Percentiles rank a stretch among this genome's conserved stretches.
phyloP scores from a whole-genome alignment of 2,888 invertebrate genomes.

The Polyploca ridens region DNA sequence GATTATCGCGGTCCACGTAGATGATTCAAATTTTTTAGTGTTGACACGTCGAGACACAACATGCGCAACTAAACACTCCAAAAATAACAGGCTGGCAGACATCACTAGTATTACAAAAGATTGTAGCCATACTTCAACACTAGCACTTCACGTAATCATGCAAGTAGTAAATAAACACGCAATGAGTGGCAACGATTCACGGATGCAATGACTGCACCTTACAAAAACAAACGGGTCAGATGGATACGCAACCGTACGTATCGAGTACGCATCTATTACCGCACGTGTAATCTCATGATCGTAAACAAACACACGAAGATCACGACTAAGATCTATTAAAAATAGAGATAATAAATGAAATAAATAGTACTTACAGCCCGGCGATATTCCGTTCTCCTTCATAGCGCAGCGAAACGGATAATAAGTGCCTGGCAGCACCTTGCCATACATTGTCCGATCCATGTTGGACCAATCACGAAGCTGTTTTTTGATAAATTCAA shows the following conservation, averaged over 20 bases:
- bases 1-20: conserved; percentile 13
- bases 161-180: conserved; percentile 51
- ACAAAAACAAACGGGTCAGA: conserved; percentile 63
- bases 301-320: conserved; percentile 20
- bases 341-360: conserved; percentile 39
- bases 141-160: conserved; percentile 39
- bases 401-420: conserved; percentile 94
- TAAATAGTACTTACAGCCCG: conserved; percentile 91
- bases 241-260: conserved; percentile 47
- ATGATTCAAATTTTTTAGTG: conserved; percentile 38
- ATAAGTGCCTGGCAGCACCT: conserved; percentile 92
- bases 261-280: conserved; percentile 22
- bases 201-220: conserved; percentile 54
- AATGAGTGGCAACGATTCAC: conserved; percentile 29
- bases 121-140: conserved; percentile 34
- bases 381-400: conserved; percentile 91
- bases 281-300: conserved; percentile 22
- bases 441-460: conserved; percentile 97
- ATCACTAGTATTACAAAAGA: conserved; percentile 55
- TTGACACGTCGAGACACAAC: conserved; percentile 49
- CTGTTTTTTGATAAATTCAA: conserved; percentile 70
- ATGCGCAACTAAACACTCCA: conserved; percentile 53
- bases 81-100: conserved; percentile 64
- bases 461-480: conserved; percentile 82
- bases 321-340: conserved; percentile 29